Conservation (phyloP, 1,140 invertebrate species). For the Colletes gigas region DNA sequence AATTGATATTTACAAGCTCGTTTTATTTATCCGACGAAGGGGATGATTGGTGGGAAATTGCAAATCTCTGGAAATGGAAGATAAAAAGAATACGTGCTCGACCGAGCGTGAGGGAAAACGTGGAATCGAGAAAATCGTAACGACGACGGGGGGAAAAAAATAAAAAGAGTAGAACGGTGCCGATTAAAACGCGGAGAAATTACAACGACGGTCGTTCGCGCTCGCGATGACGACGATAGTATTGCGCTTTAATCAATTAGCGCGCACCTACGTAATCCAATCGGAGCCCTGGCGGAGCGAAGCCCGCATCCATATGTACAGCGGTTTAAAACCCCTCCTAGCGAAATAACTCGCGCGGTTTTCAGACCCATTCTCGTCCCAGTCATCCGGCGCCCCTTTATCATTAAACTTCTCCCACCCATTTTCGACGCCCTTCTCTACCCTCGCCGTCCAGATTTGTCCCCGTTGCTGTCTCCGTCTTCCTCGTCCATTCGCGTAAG, state of each 20-base stretch:
- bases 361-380: conserved; percentile 44
- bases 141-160: conserved; percentile 1
- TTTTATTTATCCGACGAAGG: not conserved
- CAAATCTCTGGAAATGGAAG: not conserved
- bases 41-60: not conserved
- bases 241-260: conserved; percentile 75
- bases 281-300: conserved; percentile 58
- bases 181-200: conserved; percentile 38
- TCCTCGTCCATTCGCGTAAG: no score
- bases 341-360: conserved; percentile 67
- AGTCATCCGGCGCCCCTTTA: conserved; percentile 30
- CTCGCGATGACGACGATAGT: conserved; percentile 33
- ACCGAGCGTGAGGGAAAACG: not conserved
- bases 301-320: conserved; percentile 69
- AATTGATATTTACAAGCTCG: conserved; percentile 3
- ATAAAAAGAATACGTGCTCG: no score
- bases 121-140: not conserved
- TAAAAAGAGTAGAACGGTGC: not conserved
- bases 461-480: no score
- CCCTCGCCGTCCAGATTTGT: not conserved
- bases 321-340: conserved; percentile 63
- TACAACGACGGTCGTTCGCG: conserved; percentile 18
- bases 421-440: conserved; percentile 11
- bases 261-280: conserved; percentile 71
- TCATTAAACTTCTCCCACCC: not conserved